phyloP scores from a whole-genome alignment of 2,113 vertebrate genomes.

The Eolophus roseicapilla region DNA sequence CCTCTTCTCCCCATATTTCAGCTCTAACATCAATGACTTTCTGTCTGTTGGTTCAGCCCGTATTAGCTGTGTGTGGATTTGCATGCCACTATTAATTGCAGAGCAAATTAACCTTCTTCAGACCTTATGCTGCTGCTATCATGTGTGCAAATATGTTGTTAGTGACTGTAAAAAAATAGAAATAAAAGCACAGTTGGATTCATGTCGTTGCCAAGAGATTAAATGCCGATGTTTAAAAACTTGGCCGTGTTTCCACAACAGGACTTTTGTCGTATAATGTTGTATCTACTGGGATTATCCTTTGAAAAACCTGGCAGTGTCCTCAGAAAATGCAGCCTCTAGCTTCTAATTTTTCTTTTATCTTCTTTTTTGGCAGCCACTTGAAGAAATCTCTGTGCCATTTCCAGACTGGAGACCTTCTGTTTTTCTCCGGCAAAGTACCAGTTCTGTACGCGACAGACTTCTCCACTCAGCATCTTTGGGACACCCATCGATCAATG shows the following conservation, averaged over 20 bases:
- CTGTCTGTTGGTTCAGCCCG: background rate
- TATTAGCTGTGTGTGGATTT: background rate
- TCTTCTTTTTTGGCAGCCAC: slow-evolving; percentile 32
- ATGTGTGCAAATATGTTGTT: background rate
- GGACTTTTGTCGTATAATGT: background rate
- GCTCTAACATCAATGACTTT: background rate
- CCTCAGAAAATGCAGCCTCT: background rate
- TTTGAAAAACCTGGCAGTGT: slow-evolving; percentile 40
- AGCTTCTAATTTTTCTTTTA: background rate
- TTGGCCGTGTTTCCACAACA: background rate
- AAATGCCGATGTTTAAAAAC: background rate
- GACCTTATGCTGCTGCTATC: background rate
- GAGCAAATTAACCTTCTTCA: background rate
- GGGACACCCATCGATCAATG: background rate
- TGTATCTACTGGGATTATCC: slow-evolving; percentile 61
- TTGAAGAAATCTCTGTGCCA: slow-evolving; percentile 33
- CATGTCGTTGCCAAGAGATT: background rate
- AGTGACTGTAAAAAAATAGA: background rate
- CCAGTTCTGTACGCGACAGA: background rate
- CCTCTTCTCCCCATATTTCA: background rate
- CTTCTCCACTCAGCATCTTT: slow-evolving; percentile 39
- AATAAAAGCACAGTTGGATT: background rate
- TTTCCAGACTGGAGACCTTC: slow-evolving; percentile 43
- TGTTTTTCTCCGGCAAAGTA: slow-evolving; percentile 34
- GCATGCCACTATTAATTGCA: background rate